Evolutionary conservation across 2,797 vertebrate species (phyloP).

Genomic region (Xenops minutus): DNA sequence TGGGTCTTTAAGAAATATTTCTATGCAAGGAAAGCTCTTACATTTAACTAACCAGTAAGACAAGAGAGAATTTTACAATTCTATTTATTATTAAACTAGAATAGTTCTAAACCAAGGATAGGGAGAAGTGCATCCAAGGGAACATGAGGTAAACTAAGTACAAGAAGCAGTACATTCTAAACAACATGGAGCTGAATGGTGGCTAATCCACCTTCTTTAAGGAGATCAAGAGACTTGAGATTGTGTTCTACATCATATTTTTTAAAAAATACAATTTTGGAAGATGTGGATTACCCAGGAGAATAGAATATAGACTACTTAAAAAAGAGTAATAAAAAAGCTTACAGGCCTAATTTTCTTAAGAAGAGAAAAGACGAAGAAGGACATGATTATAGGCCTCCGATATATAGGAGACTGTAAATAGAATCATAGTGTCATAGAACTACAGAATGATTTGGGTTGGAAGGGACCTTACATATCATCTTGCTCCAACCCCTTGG

Average conservation of each 20-base stretch:
- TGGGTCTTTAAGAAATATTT: background rate
- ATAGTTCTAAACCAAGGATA: background rate
- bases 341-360: background rate
- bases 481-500: accelerated
- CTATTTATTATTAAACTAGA: background rate
- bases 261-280: background rate
- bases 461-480: background rate
- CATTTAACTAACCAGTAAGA: background rate
- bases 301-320: background rate
- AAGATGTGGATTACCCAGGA: background rate
- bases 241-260: background rate
- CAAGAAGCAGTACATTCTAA: background rate
- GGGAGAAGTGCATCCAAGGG: background rate
- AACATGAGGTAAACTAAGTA: background rate
- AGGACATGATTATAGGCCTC: background rate
- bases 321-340: background rate
- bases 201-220: background rate
- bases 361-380: background rate
- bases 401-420: background rate
- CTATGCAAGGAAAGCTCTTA: background rate
- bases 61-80: background rate
- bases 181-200: background rate
- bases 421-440: background rate
- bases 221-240: background rate
- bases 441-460: background rate